Conservation (phyloP, 1,140 invertebrate genomes). For the Gryllus bimaculatus region DNA sequence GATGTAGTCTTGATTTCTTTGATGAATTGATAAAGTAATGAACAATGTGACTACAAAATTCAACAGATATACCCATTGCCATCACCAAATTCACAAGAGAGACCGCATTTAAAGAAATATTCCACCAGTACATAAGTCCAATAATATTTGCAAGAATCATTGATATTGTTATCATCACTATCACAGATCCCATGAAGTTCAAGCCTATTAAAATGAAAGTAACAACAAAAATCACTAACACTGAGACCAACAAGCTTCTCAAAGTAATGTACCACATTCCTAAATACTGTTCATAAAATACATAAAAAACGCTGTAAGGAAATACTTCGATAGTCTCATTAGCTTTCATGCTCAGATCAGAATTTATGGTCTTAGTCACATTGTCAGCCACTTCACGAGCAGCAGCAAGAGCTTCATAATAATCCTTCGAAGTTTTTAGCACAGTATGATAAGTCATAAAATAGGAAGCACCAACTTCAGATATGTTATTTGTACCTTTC, state of each 20-base stretch:
- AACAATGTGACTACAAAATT: conserved; percentile 88
- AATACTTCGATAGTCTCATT: conserved; percentile 54
- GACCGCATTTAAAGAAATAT: conserved; percentile 83
- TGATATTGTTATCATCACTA: conserved; percentile 61
- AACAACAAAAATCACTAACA: conserved; percentile 68
- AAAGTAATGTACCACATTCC: conserved; percentile 73
- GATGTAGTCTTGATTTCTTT: conserved; percentile 43
- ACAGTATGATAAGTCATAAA: conserved; percentile 86
- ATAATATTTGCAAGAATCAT: conserved; percentile 77
- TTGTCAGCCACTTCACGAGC: conserved; percentile 64
- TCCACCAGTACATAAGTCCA: conserved; percentile 87
- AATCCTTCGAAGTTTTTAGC: conserved; percentile 69
- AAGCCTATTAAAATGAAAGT: conserved; percentile 73
- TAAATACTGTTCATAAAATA: conserved; percentile 91
- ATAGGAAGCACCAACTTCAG: conserved; percentile 44
- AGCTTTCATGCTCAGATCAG: conserved; percentile 33
- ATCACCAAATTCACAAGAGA: conserved; percentile 85
- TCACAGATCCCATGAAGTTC: conserved; percentile 66
- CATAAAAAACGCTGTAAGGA: conserved; percentile 87
- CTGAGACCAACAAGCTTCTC: conserved; percentile 61
- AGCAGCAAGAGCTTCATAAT: conserved; percentile 64
- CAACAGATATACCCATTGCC: conserved; percentile 85
- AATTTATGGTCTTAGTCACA: conserved; percentile 59
- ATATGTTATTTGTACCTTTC: neutral
- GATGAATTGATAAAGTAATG: conserved; percentile 66